Evolutionary conservation across 2,888 invertebrate species (phyloP).

Genomic region (Holacanthella duospinosa): DNA sequence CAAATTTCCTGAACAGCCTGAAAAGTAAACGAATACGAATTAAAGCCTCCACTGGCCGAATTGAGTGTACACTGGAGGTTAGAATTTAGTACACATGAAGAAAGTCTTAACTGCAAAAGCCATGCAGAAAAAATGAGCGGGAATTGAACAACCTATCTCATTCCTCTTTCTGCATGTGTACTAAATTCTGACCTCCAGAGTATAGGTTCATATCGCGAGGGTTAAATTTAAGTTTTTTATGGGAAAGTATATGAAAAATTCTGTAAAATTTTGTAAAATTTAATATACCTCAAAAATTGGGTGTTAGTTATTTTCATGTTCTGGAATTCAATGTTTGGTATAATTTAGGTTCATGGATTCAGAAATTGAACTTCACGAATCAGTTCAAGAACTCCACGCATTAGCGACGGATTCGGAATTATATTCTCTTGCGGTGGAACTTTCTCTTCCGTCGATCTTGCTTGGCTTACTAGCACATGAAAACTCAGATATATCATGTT

Average conservation of each 20-base stretch:
- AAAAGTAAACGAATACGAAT: conserved; percentile 52
- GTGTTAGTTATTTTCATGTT: not conserved
- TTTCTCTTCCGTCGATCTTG: conserved; percentile 80
- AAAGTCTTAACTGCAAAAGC: too few species aligned
- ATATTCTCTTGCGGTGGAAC: conserved; percentile 79
- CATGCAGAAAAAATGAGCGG: too few species aligned
- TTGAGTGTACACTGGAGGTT: too few species aligned
- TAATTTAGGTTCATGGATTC: conserved; percentile 76
- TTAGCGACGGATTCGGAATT: conserved; percentile 92
- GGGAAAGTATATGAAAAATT: too few species aligned
- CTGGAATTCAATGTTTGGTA: not conserved
- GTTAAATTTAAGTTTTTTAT: not conserved
- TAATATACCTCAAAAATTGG: not conserved
- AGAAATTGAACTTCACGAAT: conserved; percentile 83
- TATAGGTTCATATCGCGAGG: too few species aligned
- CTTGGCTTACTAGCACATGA: conserved; percentile 88
- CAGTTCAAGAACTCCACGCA: conserved; percentile 78
- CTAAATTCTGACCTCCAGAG: too few species aligned
- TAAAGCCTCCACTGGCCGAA: not conserved
- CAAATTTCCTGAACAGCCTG: conserved; percentile 91
- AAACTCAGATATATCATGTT: conserved; percentile 83
- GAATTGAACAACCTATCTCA: too few species aligned
- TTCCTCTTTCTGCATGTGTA: too few species aligned
- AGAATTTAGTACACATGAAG: too few species aligned
- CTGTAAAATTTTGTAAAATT: conserved; percentile 7